Percentiles rank a stretch among this genome's conserved stretches.
Evolutionary conservation across 2,797 vertebrate species (phyloP).

Genomic region (Gallinago nigripennis): DNA sequence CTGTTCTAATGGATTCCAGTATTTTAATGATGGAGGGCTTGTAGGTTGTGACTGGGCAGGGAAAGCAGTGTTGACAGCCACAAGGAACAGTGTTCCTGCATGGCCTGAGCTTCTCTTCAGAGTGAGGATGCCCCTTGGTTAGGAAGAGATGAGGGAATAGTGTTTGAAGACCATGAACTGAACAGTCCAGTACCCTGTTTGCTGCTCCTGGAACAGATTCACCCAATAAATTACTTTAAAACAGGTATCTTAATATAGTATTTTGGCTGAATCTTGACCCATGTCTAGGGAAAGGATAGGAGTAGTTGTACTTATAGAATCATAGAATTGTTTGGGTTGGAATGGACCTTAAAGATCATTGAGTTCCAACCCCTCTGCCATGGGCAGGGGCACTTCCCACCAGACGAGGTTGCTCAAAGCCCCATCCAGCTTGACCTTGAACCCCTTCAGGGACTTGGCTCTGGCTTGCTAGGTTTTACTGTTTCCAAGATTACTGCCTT

Average conservation of each 20-base stretch:
- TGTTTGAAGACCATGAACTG: rapidly evolving
- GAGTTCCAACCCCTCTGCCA: too few species aligned
- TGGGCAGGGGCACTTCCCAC: too few species aligned
- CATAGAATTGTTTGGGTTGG: too few species aligned
- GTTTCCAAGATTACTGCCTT: background rate
- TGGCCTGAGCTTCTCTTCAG: background rate
- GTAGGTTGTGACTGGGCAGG: background rate
- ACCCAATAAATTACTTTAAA: background rate
- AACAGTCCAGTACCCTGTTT: background rate
- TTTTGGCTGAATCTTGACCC: background rate
- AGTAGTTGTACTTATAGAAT: background rate
- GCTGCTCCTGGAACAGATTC: background rate
- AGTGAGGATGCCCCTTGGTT: rapidly evolving
- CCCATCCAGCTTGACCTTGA: too few species aligned
- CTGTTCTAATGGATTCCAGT: background rate
- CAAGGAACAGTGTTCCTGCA: background rate
- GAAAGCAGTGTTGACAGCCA: background rate
- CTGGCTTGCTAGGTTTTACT: background rate
- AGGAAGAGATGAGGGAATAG: background rate
- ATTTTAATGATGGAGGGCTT: background rate
- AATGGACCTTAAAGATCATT: too few species aligned
- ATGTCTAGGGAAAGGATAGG: rapidly evolving
- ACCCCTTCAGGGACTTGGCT: background rate
- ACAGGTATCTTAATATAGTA: background rate
- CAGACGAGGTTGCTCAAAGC: too few species aligned